These are phyloP conservation scores for Thalassarche chlororhynchos DNA, from an alignment of 2,113 vertebrate species.

Conservation along the genomic window DNA sequence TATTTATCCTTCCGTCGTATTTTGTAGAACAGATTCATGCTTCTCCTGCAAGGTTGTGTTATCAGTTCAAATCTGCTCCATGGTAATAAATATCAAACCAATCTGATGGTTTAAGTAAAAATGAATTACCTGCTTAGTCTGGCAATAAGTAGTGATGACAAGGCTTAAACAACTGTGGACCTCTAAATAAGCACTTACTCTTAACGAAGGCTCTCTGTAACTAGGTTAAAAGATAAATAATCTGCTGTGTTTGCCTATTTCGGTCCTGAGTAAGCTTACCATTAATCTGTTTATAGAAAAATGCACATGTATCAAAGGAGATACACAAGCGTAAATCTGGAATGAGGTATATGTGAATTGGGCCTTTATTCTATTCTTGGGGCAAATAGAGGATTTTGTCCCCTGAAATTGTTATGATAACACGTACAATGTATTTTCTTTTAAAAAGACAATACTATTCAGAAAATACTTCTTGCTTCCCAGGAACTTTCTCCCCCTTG, in stretches of 20 bases:
- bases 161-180: background rate
- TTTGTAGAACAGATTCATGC: background rate
- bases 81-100: background rate
- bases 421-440: background rate
- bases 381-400: background rate
- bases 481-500: background rate
- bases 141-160: background rate
- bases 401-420: background rate
- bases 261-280: background rate
- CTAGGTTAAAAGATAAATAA: conserved; percentile 6
- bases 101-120: background rate
- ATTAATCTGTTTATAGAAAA: conserved; percentile 2
- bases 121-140: background rate
- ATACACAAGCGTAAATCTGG: background rate
- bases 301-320: background rate
- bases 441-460: background rate
- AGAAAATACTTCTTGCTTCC: background rate
- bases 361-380: background rate
- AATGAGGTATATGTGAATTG: background rate
- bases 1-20: background rate
- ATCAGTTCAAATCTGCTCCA: background rate
- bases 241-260: background rate
- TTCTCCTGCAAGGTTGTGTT: background rate
- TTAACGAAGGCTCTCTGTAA: background rate
- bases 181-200: background rate